Evolutionary conservation across 2,797 vertebrate species (phyloP).

Genomic region (Scolopax rusticola): DNA sequence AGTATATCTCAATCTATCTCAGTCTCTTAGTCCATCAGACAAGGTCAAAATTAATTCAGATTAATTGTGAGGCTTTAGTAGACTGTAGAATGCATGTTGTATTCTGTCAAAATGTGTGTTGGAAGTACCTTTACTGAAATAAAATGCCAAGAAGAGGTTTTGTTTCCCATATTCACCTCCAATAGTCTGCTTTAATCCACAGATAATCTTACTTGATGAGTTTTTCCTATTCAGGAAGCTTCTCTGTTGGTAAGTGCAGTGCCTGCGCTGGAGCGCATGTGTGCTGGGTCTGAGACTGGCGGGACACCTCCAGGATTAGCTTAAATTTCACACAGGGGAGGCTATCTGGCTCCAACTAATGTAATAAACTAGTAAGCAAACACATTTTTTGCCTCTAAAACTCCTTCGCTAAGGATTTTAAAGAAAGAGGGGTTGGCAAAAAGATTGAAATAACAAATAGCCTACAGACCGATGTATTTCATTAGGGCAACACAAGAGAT

Average conservation of each 20-base stretch:
- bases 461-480: not conserved
- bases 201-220: not conserved
- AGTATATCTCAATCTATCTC: not conserved
- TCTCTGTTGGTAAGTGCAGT: not conserved
- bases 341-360: not conserved
- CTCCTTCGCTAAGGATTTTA: not conserved
- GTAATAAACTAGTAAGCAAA: not conserved
- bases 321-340: not conserved
- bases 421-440: not conserved
- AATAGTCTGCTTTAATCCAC: not conserved
- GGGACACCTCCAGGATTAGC: not conserved
- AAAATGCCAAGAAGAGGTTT: not conserved
- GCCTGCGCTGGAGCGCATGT: accelerated
- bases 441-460: not conserved
- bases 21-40: not conserved
- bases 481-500: not conserved
- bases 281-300: not conserved
- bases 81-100: not conserved
- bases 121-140: not conserved
- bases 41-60: not conserved
- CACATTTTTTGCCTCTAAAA: not conserved
- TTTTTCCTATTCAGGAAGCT: not conserved
- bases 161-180: not conserved
- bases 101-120: not conserved
- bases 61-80: not conserved